A percentile compares a stretch with the other conserved stretches of the same genome.
Conservation (phyloP, 2,888 invertebrate species). For the Eurytoma californica region DNA sequence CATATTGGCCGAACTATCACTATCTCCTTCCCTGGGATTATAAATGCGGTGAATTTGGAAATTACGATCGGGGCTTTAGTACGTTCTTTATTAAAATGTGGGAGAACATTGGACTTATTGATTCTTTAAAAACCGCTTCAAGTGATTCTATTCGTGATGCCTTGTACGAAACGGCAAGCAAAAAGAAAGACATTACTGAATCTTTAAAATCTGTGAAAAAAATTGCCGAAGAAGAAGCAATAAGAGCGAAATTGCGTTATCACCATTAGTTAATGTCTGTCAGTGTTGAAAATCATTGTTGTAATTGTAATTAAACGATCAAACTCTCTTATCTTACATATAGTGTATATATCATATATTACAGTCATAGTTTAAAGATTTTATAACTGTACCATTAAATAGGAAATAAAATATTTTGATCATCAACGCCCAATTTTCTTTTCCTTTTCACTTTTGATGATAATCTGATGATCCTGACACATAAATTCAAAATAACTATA, state of each 20-base stretch:
- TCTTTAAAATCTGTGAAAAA: slow-evolving; percentile 65
- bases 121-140: slow-evolving; percentile 81
- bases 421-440: no score
- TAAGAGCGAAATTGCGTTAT: slow-evolving; percentile 60
- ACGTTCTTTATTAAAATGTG: slow-evolving; percentile 84
- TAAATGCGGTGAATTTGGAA: slow-evolving; percentile 88
- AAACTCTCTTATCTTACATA: no score
- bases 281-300: not conserved
- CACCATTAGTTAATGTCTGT: slow-evolving; percentile 54
- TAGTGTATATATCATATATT: no score
- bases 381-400: no score
- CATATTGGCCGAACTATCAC: slow-evolving; percentile 89
- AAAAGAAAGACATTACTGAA: slow-evolving; percentile 65
- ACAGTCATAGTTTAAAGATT: no score
- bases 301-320: no score
- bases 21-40: slow-evolving; percentile 88
- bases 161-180: slow-evolving; percentile 77
- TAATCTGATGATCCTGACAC: no score
- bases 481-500: no score
- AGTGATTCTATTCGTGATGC: slow-evolving; percentile 80
- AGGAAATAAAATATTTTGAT: no score
- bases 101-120: slow-evolving; percentile 82
- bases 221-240: slow-evolving; percentile 60
- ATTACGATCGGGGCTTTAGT: slow-evolving; percentile 81
- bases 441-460: no score